phyloP scores from a whole-genome alignment of 2,113 vertebrate species.

The Plotosus lineatus region DNA sequence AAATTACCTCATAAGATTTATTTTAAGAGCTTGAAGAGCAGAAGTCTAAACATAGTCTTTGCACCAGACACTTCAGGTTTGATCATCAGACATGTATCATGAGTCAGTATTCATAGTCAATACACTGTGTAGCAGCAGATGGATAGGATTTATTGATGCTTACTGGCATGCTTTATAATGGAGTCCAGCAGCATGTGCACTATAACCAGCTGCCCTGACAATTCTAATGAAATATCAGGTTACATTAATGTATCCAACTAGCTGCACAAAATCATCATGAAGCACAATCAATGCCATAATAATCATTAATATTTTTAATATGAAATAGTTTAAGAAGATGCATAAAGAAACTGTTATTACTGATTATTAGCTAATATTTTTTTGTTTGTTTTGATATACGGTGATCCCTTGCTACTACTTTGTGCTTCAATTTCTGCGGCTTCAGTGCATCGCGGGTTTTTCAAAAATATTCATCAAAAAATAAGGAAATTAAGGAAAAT shows the following conservation, averaged over 20 bases:
- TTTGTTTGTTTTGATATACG: no score
- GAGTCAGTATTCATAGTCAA: neutral
- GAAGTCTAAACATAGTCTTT: neutral
- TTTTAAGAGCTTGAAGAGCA: neutral
- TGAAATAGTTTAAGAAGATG: neutral
- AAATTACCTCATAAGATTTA: neutral
- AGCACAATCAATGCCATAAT: neutral
- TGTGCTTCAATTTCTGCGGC: no score
- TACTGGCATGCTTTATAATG: neutral
- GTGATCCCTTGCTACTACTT: no score
- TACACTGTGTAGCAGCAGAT: slow-evolving; percentile 1
- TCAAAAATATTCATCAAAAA: no score
- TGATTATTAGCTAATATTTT: slow-evolving; percentile 5
- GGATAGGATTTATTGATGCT: neutral
- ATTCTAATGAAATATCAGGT: neutral
- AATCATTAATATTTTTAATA: neutral
- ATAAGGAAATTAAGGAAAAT: no score
- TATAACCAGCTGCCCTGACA: neutral
- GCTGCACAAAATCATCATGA: neutral
- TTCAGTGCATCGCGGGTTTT: no score
- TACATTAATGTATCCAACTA: neutral
- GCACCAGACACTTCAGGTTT: neutral
- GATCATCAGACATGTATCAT: neutral
- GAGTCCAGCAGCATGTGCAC: no score
- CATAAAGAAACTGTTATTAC: neutral